These are phyloP conservation scores for Spinibarbus caldwelli DNA, from an alignment of 2,797 vertebrate species.

Conservation along the genomic window DNA sequence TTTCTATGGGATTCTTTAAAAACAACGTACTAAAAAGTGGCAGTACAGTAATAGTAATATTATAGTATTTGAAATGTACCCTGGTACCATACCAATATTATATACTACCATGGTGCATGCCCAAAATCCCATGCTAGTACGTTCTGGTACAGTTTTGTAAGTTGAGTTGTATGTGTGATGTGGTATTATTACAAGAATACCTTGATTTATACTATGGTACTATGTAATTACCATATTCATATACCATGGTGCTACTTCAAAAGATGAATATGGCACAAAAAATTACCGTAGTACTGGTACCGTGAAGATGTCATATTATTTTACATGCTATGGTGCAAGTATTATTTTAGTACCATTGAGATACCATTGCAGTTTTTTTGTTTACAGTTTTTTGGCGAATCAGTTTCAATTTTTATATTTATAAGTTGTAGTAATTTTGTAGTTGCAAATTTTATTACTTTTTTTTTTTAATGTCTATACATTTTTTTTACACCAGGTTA, in stretches of 20 bases:
- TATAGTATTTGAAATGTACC: background rate
- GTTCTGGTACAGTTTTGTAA: background rate
- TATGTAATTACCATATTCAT: background rate
- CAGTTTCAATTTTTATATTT: too few species aligned
- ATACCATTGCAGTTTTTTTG: too few species aligned
- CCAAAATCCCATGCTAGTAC: too few species aligned
- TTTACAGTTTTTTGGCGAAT: too few species aligned
- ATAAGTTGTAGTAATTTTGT: too few species aligned
- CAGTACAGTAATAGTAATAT: background rate
- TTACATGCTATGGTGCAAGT: too few species aligned
- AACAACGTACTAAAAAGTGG: background rate
- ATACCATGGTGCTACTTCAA: background rate
- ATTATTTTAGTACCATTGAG: too few species aligned
- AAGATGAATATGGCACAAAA: background rate
- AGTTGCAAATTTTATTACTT: too few species aligned
- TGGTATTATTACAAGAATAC: background rate
- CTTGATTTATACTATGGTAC: background rate
- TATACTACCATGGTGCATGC: too few species aligned
- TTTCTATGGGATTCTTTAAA: background rate
- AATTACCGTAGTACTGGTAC: background rate
- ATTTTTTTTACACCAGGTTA: background rate
- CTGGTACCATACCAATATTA: background rate
- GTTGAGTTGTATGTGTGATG: background rate
- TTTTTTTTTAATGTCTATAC: too few species aligned
- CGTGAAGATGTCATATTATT: too few species aligned